phyloP scores from a whole-genome alignment of 1,140 invertebrate species.

The Cylas formicarius region DNA sequence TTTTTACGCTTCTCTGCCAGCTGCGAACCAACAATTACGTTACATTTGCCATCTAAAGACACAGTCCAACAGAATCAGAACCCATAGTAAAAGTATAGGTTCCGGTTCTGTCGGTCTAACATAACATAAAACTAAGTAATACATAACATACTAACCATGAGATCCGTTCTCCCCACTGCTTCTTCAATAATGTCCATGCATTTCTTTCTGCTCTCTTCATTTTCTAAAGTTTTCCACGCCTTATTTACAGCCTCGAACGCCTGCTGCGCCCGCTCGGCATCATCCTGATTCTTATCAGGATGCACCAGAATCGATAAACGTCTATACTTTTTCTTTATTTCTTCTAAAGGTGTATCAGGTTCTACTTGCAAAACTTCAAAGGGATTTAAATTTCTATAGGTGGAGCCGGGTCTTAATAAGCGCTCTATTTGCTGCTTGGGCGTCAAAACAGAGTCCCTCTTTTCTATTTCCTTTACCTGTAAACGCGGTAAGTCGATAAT shows the following conservation, averaged over 20 bases:
- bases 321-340: constrained; percentile 95
- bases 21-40: constrained; percentile 51
- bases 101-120: too few species aligned
- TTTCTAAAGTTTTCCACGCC: constrained; percentile 93
- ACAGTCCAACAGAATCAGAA: too few species aligned
- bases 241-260: constrained; percentile 94
- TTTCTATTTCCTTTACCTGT: constrained; percentile 93
- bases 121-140: too few species aligned
- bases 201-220: constrained; percentile 87
- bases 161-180: constrained; percentile 87
- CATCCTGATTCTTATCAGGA: constrained; percentile 97
- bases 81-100: too few species aligned
- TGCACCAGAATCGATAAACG: constrained; percentile 95
- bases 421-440: constrained; percentile 93
- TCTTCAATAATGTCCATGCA: constrained; percentile 97
- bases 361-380: constrained; percentile 95
- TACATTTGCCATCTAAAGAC: too few species aligned
- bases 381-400: constrained; percentile 94
- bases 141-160: constrained; percentile 85
- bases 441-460: constrained; percentile 82
- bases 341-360: constrained; percentile 77
- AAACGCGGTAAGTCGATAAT: constrained; percentile 31
- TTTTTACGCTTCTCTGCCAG: constrained; percentile 93
- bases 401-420: constrained; percentile 84
- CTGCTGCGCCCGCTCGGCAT: constrained; percentile 87